These are phyloP conservation scores for Pelobates cultripes DNA, from an alignment of 2,797 vertebrate genomes.

Conservation along the genomic window DNA sequence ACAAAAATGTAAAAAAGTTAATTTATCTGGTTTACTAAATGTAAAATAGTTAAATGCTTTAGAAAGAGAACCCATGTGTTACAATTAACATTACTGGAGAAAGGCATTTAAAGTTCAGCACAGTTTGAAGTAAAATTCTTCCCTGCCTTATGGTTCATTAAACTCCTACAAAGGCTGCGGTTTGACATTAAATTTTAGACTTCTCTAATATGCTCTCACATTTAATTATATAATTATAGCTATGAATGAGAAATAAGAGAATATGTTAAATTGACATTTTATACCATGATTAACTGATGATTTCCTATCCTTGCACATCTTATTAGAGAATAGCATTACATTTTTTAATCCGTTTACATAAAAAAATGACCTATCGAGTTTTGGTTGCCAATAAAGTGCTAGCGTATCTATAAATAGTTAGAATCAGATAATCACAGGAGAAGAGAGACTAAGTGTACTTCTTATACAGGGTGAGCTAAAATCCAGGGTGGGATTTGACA, in stretches of 20 bases:
- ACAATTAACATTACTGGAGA: slow-evolving; percentile 1
- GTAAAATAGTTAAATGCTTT: slow-evolving; percentile 4
- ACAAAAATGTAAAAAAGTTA: neutral
- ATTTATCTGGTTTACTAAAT: neutral
- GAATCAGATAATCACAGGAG: too few species aligned
- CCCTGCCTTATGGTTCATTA: slow-evolving; percentile 28
- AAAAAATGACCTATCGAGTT: neutral
- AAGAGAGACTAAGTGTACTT: too few species aligned
- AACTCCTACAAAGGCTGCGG: slow-evolving; percentile 7
- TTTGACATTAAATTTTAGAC: slow-evolving; percentile 31
- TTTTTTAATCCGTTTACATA: neutral
- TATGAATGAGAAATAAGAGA: slow-evolving; percentile 23
- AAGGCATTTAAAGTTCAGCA: slow-evolving; percentile 23
- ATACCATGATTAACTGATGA: slow-evolving; percentile 5
- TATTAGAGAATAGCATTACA: slow-evolving; percentile 7
- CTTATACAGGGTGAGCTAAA: too few species aligned
- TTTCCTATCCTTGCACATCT: neutral
- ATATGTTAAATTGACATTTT: slow-evolving; percentile 28
- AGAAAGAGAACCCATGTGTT: neutral
- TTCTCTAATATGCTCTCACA: slow-evolving; percentile 2
- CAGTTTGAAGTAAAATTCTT: slow-evolving; percentile 15
- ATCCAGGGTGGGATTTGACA: too few species aligned
- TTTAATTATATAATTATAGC: slow-evolving; percentile 21
- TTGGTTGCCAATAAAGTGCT: neutral
- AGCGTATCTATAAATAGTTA: too few species aligned